Evolutionary conservation across 2,888 invertebrate genomes (phyloP).

Genomic region (Pyrgus malvae): DNA sequence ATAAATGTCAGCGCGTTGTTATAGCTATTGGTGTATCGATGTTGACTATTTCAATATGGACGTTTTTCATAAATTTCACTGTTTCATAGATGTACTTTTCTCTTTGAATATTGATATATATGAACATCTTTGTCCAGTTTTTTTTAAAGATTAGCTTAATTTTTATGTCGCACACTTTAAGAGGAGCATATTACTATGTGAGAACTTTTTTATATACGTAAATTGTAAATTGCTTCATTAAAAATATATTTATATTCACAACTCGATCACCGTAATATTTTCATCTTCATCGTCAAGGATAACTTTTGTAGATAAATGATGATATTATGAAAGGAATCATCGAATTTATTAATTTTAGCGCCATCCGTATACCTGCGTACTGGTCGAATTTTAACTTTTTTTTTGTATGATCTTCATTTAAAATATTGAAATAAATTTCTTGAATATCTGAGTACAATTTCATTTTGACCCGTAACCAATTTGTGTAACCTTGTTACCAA

Average conservation of each 20-base stretch:
- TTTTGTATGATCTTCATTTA: conserved; percentile 43
- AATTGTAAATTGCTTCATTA: conserved; percentile 24
- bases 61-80: conserved; percentile 44
- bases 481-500: no score
- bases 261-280: conserved; percentile 20
- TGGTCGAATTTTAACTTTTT: conserved; percentile 35
- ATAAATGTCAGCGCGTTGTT: conserved; percentile 34
- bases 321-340: conserved; percentile 41
- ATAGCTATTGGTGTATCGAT: conserved; percentile 51
- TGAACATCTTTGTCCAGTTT: conserved; percentile 39
- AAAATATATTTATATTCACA: not conserved
- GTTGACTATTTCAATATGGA: conserved; percentile 42
- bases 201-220: conserved; percentile 10
- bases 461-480: conserved; percentile 33
- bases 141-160: conserved; percentile 35
- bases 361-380: conserved; percentile 28
- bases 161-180: conserved; percentile 35
- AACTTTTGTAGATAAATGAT: conserved; percentile 43
- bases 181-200: conserved; percentile 7
- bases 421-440: conserved; percentile 54
- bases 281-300: conserved; percentile 27
- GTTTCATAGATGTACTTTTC: conserved; percentile 43
- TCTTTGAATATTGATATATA: conserved; percentile 42
- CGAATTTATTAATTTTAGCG: conserved; percentile 57
- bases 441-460: conserved; percentile 39